These are phyloP conservation scores for Eulemur macaco DNA, from an alignment of 2,113 vertebrate species.

Conservation along the genomic window DNA sequence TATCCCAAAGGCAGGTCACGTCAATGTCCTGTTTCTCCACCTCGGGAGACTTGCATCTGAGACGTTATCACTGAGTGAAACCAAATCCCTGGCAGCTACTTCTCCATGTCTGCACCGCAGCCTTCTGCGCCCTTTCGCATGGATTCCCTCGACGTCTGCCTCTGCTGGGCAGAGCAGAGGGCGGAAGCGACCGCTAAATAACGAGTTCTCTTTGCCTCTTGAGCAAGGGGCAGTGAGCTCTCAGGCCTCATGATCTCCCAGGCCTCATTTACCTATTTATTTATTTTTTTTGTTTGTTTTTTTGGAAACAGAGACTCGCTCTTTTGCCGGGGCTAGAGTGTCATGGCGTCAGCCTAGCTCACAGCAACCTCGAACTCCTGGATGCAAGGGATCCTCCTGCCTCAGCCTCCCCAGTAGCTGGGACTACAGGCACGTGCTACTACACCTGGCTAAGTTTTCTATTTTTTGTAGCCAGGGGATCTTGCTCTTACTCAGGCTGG, in stretches of 20 bases:
- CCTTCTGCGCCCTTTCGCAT: background rate
- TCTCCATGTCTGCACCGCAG: rapidly evolving
- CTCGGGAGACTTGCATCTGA: background rate
- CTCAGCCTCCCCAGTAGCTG: too few species aligned
- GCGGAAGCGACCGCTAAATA: background rate
- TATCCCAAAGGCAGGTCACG: background rate
- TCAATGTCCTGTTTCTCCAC: background rate
- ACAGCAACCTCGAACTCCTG: too few species aligned
- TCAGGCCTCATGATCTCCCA: background rate
- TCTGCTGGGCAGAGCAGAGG: background rate
- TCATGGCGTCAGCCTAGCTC: too few species aligned
- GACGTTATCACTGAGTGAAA: background rate
- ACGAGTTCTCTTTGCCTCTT: background rate
- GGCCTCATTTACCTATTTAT: background rate
- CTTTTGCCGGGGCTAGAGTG: too few species aligned
- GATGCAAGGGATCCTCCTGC: too few species aligned
- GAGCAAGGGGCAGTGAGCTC: background rate
- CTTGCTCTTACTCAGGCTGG: too few species aligned
- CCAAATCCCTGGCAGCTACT: background rate
- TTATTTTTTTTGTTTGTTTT: too few species aligned
- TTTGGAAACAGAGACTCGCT: too few species aligned
- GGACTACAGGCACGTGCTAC: too few species aligned
- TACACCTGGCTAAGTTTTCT: too few species aligned
- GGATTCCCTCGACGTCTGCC: background rate
- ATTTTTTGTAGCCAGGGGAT: too few species aligned